Percentiles rank a stretch among this genome's conserved stretches.
Conservation (phyloP, 2,888 invertebrate species). For the Itoplectis maculator region DNA sequence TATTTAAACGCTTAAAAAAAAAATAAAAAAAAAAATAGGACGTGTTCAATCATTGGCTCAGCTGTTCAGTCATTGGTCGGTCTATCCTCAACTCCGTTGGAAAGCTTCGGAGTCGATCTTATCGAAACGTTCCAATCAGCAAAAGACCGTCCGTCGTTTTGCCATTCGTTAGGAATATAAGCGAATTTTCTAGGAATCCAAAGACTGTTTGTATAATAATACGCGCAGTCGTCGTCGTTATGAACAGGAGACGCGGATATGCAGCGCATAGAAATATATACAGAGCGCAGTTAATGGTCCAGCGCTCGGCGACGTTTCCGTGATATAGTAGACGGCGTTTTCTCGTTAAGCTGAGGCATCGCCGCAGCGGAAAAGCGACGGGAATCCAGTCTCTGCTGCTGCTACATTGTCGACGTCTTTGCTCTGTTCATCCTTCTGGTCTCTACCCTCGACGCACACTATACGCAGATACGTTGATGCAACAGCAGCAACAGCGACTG, state of each 20-base stretch:
- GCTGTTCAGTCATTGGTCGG: too few species aligned
- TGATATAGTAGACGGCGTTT: constrained; percentile 21
- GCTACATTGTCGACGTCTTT: constrained; percentile 24
- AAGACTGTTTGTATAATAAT: constrained; percentile 37
- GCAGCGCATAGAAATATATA: background rate
- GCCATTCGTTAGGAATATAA: constrained; percentile 31
- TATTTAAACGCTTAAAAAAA: too few species aligned
- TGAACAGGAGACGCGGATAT: constrained; percentile 34
- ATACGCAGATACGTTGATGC: background rate
- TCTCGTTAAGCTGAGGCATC: constrained; percentile 39
- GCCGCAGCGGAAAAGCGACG: constrained; percentile 21
- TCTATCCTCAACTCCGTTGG: background rate
- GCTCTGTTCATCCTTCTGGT: constrained; percentile 31
- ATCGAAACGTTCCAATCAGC: constrained; percentile 16
- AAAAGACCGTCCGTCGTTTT: constrained; percentile 14
- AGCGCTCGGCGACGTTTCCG: constrained; percentile 14
- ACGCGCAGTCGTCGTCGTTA: constrained; percentile 50
- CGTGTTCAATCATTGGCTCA: too few species aligned
- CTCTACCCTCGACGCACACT: too few species aligned
- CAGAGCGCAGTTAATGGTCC: constrained; percentile 41
- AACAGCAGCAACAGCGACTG: background rate
- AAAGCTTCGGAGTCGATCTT: constrained; percentile 22
- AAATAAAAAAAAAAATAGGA: too few species aligned
- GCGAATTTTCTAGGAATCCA: constrained; percentile 45
- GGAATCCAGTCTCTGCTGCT: background rate